These are phyloP conservation scores for Leptodactylus fuscus DNA, from an alignment of 2,113 vertebrate genomes.

Conservation along the genomic window DNA sequence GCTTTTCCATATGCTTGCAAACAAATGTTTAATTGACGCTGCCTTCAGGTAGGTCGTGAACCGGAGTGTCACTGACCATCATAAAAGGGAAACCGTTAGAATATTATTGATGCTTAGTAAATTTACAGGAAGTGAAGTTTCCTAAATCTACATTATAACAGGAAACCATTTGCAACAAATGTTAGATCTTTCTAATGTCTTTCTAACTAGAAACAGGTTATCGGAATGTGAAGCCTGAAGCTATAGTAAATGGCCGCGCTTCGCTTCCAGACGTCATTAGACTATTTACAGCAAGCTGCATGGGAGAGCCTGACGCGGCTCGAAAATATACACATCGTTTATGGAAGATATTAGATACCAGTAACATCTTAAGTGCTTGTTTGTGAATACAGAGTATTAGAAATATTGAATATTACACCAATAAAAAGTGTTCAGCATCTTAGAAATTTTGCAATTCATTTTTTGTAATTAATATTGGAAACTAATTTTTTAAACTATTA, in stretches of 20 bases:
- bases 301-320: constrained; percentile 91
- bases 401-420: neutral
- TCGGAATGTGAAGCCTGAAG: constrained; percentile 90
- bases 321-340: constrained; percentile 65
- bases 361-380: neutral
- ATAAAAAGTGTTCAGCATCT: neutral
- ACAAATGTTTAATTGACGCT: constrained; percentile 16
- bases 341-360: too few relatives aligned
- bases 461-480: too few relatives aligned
- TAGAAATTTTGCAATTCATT: neutral
- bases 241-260: constrained; percentile 88
- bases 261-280: constrained; percentile 90
- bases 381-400: neutral
- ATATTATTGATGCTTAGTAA: constrained; percentile 80
- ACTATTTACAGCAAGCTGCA: constrained; percentile 93
- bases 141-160: constrained; percentile 96
- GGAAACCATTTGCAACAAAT: constrained; percentile 93
- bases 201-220: constrained; percentile 97
- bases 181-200: constrained; percentile 99
- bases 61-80: constrained; percentile 44
- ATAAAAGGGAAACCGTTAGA: constrained; percentile 63
- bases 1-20: neutral
- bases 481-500: too few relatives aligned
- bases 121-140: constrained; percentile 95
- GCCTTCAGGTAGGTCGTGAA: neutral